Evolutionary conservation across 2,113 vertebrate genomes (phyloP), one percentile per base, ranked within the genome.

Genomic region (Cinclus mexicanus): DNA sequence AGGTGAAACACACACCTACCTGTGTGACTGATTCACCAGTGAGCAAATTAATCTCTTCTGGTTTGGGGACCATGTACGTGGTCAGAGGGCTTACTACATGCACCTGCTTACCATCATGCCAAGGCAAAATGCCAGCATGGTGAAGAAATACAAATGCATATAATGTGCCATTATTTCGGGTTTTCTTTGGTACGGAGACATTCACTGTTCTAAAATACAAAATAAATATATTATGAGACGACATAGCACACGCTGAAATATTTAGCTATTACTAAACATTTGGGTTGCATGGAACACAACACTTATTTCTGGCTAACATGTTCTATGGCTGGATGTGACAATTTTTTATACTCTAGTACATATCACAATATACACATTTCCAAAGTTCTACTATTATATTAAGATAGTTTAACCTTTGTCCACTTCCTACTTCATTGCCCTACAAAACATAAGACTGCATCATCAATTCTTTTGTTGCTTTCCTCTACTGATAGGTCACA

Each of bases 131-230:
- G 31, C 98, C 99, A 28, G 98, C 98, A 71, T 99, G 99, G 90
- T 99, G 99, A 84, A 99, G 97, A 90, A 99, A 99, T 93, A 99
- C 97, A 70, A 99, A 98, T 3, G 99, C 99, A 29, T 99, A 99
- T 59, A 99, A 97, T 0, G 99, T 99, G 53, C 99, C 99, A 11
- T 99, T 99, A 95, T 99, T 99, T 55, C 99, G 98, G 0, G 99
- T 99, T 97, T 99, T 99, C 98, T 99, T 99, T 64, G 99, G 99
- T 85, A 99, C 96, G 47, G 99, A 99, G 42, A 99, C 99, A 60
- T 99, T 99, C 64, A 99, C 98, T 35, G 98, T 98, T 98, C 99
- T 99, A 75, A 82, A 97, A 91, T 10, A 67, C 53, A 80, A 95
- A 82, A 92, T 22, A 85, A 86, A 39, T 7, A 89, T 6, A 23